A percentile compares a stretch with the other conserved stretches of the same genome.
Conservation (phyloP, 2,888 invertebrate species). For the Philaethria dido region DNA sequence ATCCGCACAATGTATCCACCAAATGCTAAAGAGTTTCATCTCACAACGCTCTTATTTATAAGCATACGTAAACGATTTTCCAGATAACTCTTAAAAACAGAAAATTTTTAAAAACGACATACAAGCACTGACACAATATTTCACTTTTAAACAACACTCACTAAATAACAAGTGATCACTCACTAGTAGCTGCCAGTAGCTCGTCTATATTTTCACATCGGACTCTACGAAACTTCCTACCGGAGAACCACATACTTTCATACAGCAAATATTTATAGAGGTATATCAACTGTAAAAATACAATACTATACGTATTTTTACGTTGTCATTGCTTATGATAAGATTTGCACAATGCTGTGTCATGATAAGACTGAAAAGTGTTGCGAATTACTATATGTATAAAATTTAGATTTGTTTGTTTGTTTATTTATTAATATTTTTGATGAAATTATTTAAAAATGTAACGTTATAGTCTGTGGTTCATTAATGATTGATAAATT, state of each 20-base stretch:
- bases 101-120: too few relatives aligned
- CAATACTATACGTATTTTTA: slow-evolving; percentile 37
- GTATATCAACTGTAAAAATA: slow-evolving; percentile 26
- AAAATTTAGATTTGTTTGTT: neutral
- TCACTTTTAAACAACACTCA: slow-evolving; percentile 25
- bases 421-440: neutral
- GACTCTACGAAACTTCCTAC: slow-evolving; percentile 61
- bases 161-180: slow-evolving; percentile 50
- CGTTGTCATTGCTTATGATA: slow-evolving; percentile 37
- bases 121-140: neutral
- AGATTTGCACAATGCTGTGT: slow-evolving; percentile 39
- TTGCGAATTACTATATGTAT: neutral
- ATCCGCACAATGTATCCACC: too few relatives aligned
- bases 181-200: slow-evolving; percentile 58
- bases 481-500: neutral
- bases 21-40: too few relatives aligned
- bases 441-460: neutral
- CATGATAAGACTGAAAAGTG: slow-evolving; percentile 24
- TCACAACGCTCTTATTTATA: too few relatives aligned
- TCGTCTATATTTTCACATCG: slow-evolving; percentile 64
- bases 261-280: slow-evolving; percentile 26
- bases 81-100: too few relatives aligned
- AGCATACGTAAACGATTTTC: too few relatives aligned
- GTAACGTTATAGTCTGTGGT: neutral
- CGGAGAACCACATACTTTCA: slow-evolving; percentile 63